Base-by-base conservation (phyloP, 2,113 vertebrate species). In the Zeus faber region DNA sequence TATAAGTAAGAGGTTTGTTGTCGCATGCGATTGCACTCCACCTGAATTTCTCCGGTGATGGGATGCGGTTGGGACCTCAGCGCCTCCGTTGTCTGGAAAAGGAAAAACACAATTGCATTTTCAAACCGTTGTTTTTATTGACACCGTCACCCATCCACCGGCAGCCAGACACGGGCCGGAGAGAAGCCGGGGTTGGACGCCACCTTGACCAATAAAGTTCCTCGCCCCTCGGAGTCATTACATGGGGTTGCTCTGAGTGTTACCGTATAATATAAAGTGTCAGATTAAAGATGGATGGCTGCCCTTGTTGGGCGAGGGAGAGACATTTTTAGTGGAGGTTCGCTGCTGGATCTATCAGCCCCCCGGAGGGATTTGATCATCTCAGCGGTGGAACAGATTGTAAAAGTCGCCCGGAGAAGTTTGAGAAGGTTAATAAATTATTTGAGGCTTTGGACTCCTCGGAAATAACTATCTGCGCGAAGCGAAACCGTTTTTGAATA, bases 41-140 rank as follows among this genome's bases (percentile, higher is more conserved):
- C 97, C 94, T 99, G 97, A 80, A 99, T 96, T 89, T 99, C 97
- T 76, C 97, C 97, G 22, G 92, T 97, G 79, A 99, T 91, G 35
- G 91, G 91, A 85, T 97, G 94, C 39, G 93, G 87, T 64, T 84
- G 79, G 46, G 80, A 68, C 72, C 90, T 97, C 0, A 85, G 58
- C 14, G 71, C 62, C 69, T 99, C 97, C 0, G 88, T 52, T 25
- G 91, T 77, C 95, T 99, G 84, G 8, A 79, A 76, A 74, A 77
- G 3, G 13, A n/a, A n/a, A n/a, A n/a, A n/a, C n/a, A n/a, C n/a
- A n/a, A n/a, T n/a, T n/a, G n/a, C n/a, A n/a, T n/a, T n/a, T n/a
- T n/a, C n/a, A n/a, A n/a, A n/a, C n/a, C n/a, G n/a, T n/a, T n/a
- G n/a, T n/a, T n/a, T n/a, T n/a, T n/a, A n/a, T n/a, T n/a, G n/a